A percentile compares a stretch with the other conserved stretches of the same genome.
These are phyloP conservation scores for Eudemis profundana DNA, from an alignment of 2,888 invertebrate species.

Conservation along the genomic window DNA sequence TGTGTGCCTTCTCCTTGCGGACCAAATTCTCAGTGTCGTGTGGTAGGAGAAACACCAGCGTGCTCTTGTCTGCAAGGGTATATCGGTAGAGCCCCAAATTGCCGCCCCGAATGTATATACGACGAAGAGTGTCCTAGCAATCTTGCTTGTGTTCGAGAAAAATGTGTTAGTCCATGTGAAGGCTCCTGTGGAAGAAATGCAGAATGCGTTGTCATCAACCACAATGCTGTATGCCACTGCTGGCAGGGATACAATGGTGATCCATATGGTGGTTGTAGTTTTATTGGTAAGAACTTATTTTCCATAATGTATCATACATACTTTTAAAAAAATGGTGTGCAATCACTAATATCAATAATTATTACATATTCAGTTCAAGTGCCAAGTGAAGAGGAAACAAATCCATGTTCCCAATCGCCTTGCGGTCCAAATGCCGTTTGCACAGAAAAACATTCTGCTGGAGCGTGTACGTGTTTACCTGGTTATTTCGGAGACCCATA, in stretches of 20 bases:
- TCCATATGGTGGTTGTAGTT: constrained; percentile 91
- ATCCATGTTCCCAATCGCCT: constrained; percentile 94
- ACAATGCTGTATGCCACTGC: constrained; percentile 94
- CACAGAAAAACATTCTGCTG: constrained; percentile 92
- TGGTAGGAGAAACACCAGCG: constrained; percentile 90
- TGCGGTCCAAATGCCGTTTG: constrained; percentile 95
- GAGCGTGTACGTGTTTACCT: constrained; percentile 92
- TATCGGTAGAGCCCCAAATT: constrained; percentile 93
- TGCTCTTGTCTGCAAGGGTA: constrained; percentile 93
- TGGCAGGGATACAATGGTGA: constrained; percentile 92
- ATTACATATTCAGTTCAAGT: constrained; percentile 74
- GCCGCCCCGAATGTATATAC: constrained; percentile 93
- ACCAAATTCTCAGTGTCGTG: constrained; percentile 92
- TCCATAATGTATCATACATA: constrained; percentile 3
- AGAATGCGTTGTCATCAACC: constrained; percentile 92
- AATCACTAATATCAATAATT: constrained; percentile 32
- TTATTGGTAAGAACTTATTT: constrained; percentile 68
- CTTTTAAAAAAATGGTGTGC: background rate
- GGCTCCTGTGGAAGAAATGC: constrained; percentile 93
- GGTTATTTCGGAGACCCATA: constrained; percentile 96
- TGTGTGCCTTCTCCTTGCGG: constrained; percentile 94
- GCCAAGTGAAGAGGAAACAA: constrained; percentile 87
- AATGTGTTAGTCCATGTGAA: constrained; percentile 93
- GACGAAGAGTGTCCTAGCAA: constrained; percentile 94
- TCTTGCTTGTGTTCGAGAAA: constrained; percentile 92